phyloP scores from a whole-genome alignment of 2,113 vertebrate species.

The Hypanus sabinus region DNA sequence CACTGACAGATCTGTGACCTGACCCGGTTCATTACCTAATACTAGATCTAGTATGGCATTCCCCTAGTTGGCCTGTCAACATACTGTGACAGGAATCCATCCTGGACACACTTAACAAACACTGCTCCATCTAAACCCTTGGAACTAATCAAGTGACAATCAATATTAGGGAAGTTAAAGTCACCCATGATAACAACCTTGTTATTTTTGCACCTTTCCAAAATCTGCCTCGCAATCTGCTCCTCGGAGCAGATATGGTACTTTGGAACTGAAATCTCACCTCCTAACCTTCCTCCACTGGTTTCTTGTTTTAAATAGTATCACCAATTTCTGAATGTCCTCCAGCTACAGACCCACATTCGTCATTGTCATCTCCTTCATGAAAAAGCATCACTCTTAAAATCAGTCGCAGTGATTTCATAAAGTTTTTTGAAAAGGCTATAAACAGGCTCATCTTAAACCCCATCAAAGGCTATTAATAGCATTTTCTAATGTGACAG shows the following conservation, averaged over 20 bases:
- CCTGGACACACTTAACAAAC: no score
- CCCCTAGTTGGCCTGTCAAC: no score
- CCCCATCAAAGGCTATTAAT: not conserved
- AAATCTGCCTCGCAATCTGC: no score
- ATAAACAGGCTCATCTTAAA: not conserved
- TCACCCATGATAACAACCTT: no score
- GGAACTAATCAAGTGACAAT: no score
- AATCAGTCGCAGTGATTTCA: not conserved
- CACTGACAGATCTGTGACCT: no score
- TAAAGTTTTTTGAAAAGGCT: not conserved
- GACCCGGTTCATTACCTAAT: no score
- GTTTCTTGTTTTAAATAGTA: not conserved
- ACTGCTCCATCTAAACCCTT: no score
- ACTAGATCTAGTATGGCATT: no score
- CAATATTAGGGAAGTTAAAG: no score
- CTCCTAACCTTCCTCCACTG: not conserved
- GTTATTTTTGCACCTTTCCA: no score
- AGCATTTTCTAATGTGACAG: not conserved
- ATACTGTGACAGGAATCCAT: no score
- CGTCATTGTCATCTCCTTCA: not conserved
- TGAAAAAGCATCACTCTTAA: not conserved
- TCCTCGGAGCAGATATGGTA: not conserved
- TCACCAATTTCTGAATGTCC: not conserved
- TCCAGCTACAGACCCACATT: not conserved
- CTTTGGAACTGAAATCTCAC: not conserved